Evolutionary conservation across 2,113 vertebrate genomes (phyloP), one percentile per base, ranked within the genome.

Genomic region (Mustela lutreola): DNA sequence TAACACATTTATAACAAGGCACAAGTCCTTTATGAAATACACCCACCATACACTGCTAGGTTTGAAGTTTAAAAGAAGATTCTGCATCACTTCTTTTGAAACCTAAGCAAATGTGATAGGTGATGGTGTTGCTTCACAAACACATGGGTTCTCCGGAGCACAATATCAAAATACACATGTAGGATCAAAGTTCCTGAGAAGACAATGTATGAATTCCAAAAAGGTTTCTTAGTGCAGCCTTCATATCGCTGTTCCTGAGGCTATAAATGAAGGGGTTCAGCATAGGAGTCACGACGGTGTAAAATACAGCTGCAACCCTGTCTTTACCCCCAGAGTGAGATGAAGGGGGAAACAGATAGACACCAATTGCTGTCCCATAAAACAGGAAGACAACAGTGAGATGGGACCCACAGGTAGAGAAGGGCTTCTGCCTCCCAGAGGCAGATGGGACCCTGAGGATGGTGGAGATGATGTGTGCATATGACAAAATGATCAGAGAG

Each of bases 331-430:
- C 60, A 5, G 83, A 78, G 3, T 92, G 42, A 83, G 88, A 39
- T 7, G 76, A 89, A 79, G 65, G 18, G 8, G 91, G 91, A 7
- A 83, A 53, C 63, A 97, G 31, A 18, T 95, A 97, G 36, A 97
- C 84, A 36, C 56, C 28, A 4, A 82, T 81, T 19, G 78, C 76
- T 19, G 65, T 67, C 2, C 93, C 84, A 36, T 94, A 96, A 76
- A 95, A 97, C 15, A 97, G 62, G 48, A 93, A 95, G 39, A 96
- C 96, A 75, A 94, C 73, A 0, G 31, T 82, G 56, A 97, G 91
- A 18, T 96, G 97, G 2, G 92, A 97, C 14, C 82, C 91, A 79
- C 95, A 95, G 48, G 95, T 94, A 11, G 96, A 95, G 24, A 97
- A 95, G 45, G 87, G 56, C 67, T 95, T 97, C 70, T 87, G 71